phyloP scores from a whole-genome alignment of 2,888 invertebrate species.

The Coleophora deauratella region DNA sequence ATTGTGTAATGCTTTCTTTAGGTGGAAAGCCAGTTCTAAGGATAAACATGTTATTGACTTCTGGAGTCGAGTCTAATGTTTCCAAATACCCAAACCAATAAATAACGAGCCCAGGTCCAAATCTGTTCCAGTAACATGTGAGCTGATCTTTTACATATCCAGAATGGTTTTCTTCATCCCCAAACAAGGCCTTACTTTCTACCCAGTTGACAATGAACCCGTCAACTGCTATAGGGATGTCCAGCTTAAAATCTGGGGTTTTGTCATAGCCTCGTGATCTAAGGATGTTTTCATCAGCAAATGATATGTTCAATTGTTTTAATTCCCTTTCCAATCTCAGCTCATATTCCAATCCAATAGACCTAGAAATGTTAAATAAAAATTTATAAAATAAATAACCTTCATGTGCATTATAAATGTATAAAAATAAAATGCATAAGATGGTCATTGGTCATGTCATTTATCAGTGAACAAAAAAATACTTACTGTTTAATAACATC shows the following conservation, averaged over 20 bases:
- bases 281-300: slow-evolving; percentile 84
- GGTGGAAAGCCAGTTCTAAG: slow-evolving; percentile 71
- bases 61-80: slow-evolving; percentile 78
- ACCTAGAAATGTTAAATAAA: slow-evolving; percentile 56
- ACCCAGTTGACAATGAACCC: slow-evolving; percentile 95
- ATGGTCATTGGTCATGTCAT: too few species aligned
- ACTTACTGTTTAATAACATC: slow-evolving; percentile 85
- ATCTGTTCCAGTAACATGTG: slow-evolving; percentile 93
- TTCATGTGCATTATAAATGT: background rate
- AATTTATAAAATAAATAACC: background rate
- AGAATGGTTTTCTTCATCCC: slow-evolving; percentile 85
- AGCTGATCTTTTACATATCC: slow-evolving; percentile 89
- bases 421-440: background rate
- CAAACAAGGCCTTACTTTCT: slow-evolving; percentile 97
- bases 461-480: too few species aligned
- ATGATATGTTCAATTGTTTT: slow-evolving; percentile 56
- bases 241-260: slow-evolving; percentile 94
- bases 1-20: slow-evolving; percentile 60
- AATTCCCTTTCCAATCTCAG: slow-evolving; percentile 79
- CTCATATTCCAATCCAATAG: slow-evolving; percentile 91
- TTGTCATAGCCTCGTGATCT: slow-evolving; percentile 92
- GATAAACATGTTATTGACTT: slow-evolving; percentile 76
- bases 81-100: slow-evolving; percentile 96
- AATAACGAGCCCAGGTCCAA: slow-evolving; percentile 94
- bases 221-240: slow-evolving; percentile 89